Evolutionary conservation across 1,140 invertebrate genomes (phyloP), one percentile per base, ranked within the genome.

Genomic region (Drosophila lacteicornis): DNA sequence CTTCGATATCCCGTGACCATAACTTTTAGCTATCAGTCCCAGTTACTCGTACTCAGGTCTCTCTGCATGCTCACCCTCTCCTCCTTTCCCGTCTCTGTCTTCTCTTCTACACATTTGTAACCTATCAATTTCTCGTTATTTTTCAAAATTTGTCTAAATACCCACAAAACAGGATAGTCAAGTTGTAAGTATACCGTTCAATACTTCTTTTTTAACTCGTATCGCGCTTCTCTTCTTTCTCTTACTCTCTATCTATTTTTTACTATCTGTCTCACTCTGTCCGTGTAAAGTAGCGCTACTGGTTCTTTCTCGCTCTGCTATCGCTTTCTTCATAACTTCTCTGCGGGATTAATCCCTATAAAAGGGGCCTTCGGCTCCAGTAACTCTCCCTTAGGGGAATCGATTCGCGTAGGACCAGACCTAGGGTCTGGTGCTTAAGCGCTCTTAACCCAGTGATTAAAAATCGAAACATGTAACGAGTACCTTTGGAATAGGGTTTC

Each of bases 111-210:
- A 91, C 87, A 81, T 75, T 87, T 91, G 69, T 91, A 91, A 91
- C 73, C 81, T 63, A 73, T 87, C 53, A 90, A 79, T 82, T 90
- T 88, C 75, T 90, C 85, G 85, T 79, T 90, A 66, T 90, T 80
- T 78, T 88, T 75, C 75, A 90, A 90, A 90, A 79, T 85, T 90
- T 65, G 55, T 68, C 66, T 77, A 73, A 68, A 90, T 69, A 83
- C 53, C 73, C 80, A 81, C 82, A 77, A 76, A 82, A 86, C 84
- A 91, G 90, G 90, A 91, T 83, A 82, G 85, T 76, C 84, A 85
- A 90, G 80, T 91, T 86, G 90, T 91, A 91, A 91, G 90, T 91
- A 91, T 91, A 90, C 67, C 63, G 80, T 86, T 81, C 38, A 69
- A 85, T 76, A 59, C 71, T 83, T 73, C 47, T 80, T 80, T 33